Percentiles rank a stretch among this genome's conserved stretches.
Conservation (phyloP, 2,113 vertebrate species). For the Electrona antarctica region DNA sequence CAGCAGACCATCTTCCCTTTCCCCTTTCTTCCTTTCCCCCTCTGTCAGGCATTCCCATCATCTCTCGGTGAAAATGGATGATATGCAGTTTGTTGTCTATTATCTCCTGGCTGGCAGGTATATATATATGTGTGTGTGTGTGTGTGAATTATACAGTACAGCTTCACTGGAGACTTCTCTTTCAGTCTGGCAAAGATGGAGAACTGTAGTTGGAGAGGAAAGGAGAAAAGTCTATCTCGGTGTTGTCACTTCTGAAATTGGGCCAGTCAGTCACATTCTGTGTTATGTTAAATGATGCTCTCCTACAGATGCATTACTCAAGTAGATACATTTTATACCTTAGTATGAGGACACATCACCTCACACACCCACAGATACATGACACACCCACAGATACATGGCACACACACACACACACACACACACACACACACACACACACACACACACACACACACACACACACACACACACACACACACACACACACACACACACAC, state of each 20-base stretch:
- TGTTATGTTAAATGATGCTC: not conserved
- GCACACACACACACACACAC: not conserved
- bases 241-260: not conserved
- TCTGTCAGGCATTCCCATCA: not conserved
- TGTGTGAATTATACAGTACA: not conserved
- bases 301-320: not conserved
- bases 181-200: not conserved
- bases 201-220: not conserved
- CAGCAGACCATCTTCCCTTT: no score
- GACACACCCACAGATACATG: not conserved
- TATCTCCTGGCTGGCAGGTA: not conserved
- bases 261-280: not conserved
- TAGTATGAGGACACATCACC: not conserved
- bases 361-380: not conserved
- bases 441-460: not conserved
- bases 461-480: not conserved
- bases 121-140: no score
- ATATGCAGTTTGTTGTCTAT: not conserved
- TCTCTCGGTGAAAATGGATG: not conserved
- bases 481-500: slow-evolving; percentile 1
- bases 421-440: slow-evolving; percentile 1
- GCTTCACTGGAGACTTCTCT: not conserved
- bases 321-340: not conserved
- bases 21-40: no score
- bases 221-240: not conserved